These are phyloP conservation scores for Sphaerophoria rueppellii DNA, from an alignment of 2,888 invertebrate genomes.

Conservation along the genomic window DNA sequence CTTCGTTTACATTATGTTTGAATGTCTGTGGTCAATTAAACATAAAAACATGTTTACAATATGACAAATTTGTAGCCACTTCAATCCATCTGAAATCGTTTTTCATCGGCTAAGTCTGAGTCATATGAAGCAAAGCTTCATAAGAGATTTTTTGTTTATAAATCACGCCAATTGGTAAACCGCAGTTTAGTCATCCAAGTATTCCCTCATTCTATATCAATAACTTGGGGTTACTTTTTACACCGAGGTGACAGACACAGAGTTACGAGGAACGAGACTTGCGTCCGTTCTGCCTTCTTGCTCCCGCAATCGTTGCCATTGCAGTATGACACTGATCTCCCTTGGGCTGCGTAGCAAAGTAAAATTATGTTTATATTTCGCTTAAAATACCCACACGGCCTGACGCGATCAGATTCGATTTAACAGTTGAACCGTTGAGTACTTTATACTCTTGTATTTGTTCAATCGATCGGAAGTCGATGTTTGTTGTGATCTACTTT, in stretches of 20 bases:
- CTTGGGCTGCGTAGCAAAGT: constrained; percentile 22
- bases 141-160: constrained; percentile 55
- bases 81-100: background rate
- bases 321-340: constrained; percentile 40
- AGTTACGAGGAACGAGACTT: background rate
- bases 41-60: constrained; percentile 48
- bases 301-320: constrained; percentile 44
- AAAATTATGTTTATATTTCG: constrained; percentile 37
- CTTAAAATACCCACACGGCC: constrained; percentile 34
- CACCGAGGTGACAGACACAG: background rate
- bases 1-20: no score
- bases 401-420: constrained; percentile 65
- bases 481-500: constrained; percentile 56
- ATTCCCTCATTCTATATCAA: background rate
- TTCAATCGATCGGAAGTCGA: constrained; percentile 66
- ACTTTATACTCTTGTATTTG: constrained; percentile 17
- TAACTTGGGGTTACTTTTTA: constrained; percentile 13
- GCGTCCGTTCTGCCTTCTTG: constrained; percentile 17
- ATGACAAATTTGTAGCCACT: constrained; percentile 40
- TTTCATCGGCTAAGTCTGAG: constrained; percentile 26
- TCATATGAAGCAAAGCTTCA: constrained; percentile 47
- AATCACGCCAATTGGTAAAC: constrained; percentile 52
- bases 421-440: constrained; percentile 56
- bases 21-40: background rate
- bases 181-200: constrained; percentile 62